Evolutionary conservation across 2,113 vertebrate genomes (phyloP), one percentile per base, ranked within the genome.

Genomic region (Corythoichthys haematopterus): DNA sequence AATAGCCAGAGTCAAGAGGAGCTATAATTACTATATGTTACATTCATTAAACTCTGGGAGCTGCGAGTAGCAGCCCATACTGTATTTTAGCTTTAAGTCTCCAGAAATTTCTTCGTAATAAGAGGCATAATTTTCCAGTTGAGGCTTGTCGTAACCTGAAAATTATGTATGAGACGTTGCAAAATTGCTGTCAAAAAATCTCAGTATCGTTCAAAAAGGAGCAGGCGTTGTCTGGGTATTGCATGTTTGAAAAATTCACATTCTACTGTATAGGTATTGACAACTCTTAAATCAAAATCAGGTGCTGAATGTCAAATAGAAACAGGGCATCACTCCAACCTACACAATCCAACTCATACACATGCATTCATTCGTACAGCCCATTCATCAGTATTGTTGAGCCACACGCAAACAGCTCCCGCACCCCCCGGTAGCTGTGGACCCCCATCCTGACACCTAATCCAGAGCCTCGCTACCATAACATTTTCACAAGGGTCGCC

Each of bases 401-500:
- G 60, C 16, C 60, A 20, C 69, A 40, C 71, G 65, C 20, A 38
- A 64, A 40, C 46, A 46, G 16, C 50, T 68, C 37, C 51, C 45
- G 11, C 4, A 4, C 45, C 66, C 66, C 20, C 67, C 56, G 33
- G 68, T 69, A 66, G 65, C 64, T 38, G 33, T 28, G 61, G 60
- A 69, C 83, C 68, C 75, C 61, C 70, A 46, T 16, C 40, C 82
- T 51, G 82, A 88, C 87, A 89, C 85, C 85, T 82, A 87, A 91
- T 87, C 87, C 84, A 72, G 77, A 78, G 61, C 76, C 69, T 65
- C 45, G 68, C 88, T 89, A 86, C 79, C 85, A 88, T 87, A 89
- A 91, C 86, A 90, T 90, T 92, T 90, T 90, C 85, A 87, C 80
- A 88, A 82, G 85, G 84, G 81, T 78, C 80, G 63, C 77, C 79